A percentile compares a stretch with the other conserved stretches of the same genome.
phyloP scores from a whole-genome alignment of 2,888 invertebrate species.

The Aleiodes testaceus region DNA sequence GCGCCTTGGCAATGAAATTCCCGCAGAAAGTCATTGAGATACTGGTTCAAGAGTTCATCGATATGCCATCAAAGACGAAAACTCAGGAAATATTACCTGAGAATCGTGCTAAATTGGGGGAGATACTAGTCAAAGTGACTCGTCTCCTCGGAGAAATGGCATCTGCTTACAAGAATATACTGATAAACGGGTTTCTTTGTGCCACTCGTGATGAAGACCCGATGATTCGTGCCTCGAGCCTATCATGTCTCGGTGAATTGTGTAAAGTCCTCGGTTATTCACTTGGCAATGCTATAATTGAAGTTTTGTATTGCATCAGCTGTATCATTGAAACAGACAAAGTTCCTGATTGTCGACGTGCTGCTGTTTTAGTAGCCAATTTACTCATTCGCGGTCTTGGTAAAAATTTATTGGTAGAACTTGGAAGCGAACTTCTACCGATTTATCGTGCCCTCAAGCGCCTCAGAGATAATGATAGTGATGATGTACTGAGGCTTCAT shows the following conservation, averaged over 20 bases:
- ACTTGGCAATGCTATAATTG: conserved; percentile 82
- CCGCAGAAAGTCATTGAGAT: conserved; percentile 81
- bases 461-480: conserved; percentile 80
- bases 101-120: conserved; percentile 85
- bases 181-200: conserved; percentile 82
- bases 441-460: conserved; percentile 82
- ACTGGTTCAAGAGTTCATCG: conserved; percentile 81
- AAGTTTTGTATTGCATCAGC: conserved; percentile 84
- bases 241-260: conserved; percentile 89
- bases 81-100: conserved; percentile 75
- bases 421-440: conserved; percentile 80
- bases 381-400: conserved; percentile 85
- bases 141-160: conserved; percentile 83
- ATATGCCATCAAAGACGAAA: conserved; percentile 62
- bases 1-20: conserved; percentile 79
- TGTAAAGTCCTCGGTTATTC: conserved; percentile 83
- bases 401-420: conserved; percentile 78
- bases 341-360: conserved; percentile 83
- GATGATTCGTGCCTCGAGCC: conserved; percentile 84
- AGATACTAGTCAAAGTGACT: conserved; percentile 83
- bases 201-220: conserved; percentile 82
- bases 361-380: conserved; percentile 85
- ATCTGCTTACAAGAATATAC: conserved; percentile 79
- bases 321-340: conserved; percentile 82
- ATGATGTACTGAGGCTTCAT: conserved; percentile 81